Evolutionary conservation across 2,888 invertebrate genomes (phyloP), one percentile per base, ranked within the genome.

Genomic region (Nebria brevicollis): DNA sequence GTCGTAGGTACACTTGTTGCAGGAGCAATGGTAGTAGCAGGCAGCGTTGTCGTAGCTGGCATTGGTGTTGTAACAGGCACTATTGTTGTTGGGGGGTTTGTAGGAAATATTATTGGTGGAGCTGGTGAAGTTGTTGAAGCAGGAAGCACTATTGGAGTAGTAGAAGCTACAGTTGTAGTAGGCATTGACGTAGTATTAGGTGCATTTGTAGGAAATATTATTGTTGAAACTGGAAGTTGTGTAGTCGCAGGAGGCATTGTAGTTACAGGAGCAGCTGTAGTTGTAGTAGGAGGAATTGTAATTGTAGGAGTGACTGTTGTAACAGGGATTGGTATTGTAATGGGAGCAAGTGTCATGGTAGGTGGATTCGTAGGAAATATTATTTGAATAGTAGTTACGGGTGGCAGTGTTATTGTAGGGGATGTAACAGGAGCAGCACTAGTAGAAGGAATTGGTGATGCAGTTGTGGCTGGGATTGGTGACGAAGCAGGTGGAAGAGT

Each of bases 21-120:
- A 79, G 79, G 79, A 74, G 73, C 41, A 25, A 54, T 43, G 43
- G 72, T 75, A 10, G 64, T 64, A 8, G 64, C 26, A n/a, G 43
- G 54, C 20, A 64, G 13, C n/a, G 54, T 15, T 64, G n/a, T 64
- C 7, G 64, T 54, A 25, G 70, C 70, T 20, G 70, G 25, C 11
- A 25, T n/a, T 20, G 70, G 15, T 11, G 70, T 25, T 25, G 7
- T 65, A 5, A 3, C 15, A 13, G 15, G n/a, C 15, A 8, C n/a
- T 15, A 15, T 13, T 13, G 66, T 2, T 25, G 66, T 7, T 13
- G 66, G 66, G 15, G 70, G 13, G 4, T n/a, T n/a, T 20, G 66
- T 66, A 25, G 66, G 66, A 34, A 34, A 34, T 34, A 34, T 34
- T 8, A 66, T 70, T 70, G 70, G 70, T 70, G 70, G 70, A 26